Base-by-base conservation (phyloP, 2,888 invertebrate genomes). In the Mythimna vitellina region DNA sequence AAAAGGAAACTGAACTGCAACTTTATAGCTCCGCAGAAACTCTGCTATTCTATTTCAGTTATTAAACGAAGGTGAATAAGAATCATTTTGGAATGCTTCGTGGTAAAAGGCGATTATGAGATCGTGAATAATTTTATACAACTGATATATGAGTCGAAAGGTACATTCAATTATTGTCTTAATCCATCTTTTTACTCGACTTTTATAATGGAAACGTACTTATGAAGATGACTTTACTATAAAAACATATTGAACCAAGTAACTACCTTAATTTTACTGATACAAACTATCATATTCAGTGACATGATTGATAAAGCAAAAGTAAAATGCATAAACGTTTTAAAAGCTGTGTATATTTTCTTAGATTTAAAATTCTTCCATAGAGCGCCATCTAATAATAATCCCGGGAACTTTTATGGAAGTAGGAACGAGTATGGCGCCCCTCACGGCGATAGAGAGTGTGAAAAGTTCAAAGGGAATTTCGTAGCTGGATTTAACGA, bases 311-410 rank as follows among this genome's bases (percentile, higher is more conserved):
- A 42, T 38, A 25, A 32, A 35, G 46, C 12, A 22, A 1, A 22
- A 57, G 12, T 1, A 6, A 1, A 67, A 25, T 20, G 4, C 12
- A 3, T 14, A n/a, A 25, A 25, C 1, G 0, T 2, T 10, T 32
- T 4, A 4, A 42, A 51, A 20, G 0, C 0, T 22, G 3, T 0
- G 0, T 32, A 22, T 12, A 35, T 54, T 73, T 42, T 38, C 20
- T 51, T 22, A 0, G 0, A 3, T 1, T 1, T 1, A 2, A 46
- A 54, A n/a, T 53, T 10, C 56, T 73, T 75, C 14, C 51, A n/a
- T 70, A 80, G 17, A 84, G 82, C 87, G 87, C 87, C 87, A 87
- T 87, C 87, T 87, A 35, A 65, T 66, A 69, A 62, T 68, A 70
- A 20, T 46, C 32, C n/a, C 12, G 12, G 12, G 86, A 84, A 87